Base-by-base conservation (phyloP, 64 coral and sea anemone species). In the Trachythela sp. region DNA sequence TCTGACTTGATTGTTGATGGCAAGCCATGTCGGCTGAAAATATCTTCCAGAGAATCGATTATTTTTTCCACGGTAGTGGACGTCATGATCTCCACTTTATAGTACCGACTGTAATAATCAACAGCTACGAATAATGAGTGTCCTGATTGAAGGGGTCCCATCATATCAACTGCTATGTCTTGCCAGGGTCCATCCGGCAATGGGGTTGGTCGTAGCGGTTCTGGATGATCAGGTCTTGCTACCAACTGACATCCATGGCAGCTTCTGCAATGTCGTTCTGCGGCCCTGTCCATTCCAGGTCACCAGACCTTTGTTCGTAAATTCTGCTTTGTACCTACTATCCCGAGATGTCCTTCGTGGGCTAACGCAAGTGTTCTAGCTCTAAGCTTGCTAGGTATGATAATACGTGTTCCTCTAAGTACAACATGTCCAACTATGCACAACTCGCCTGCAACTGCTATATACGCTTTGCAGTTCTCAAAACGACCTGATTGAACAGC, bases 161-260 rank as follows among this genome's bases (percentile, higher is more conserved):
- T 58, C 4, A 58, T 2, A 58, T 58, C 54, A 58, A 15, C 2
- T 22, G 54, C 18, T 2, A 58, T 58, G 14, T 86, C 85, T 34
- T 33, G 39, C 84, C 84, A 86, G 48, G 84, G 84, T 33, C 45
- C 85, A 32, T 58, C 48, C 6, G 85, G 85, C 31, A 86, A 58
- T 2, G 3, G 11, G 0, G 48, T 86, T 13, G 49, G n/a, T 86
- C 38, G 42, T 24, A 86, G 29, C 9, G 85, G 48, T 86, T 86
- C 48, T 56, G 85, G 85, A 36, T 24, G 48, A 27, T 56, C 48
- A 33, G 49, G 85, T 27, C 30, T 27, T 2, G 48, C 13, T 13
- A 86, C 90, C 27, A 91, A 33, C 40, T 91, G 90, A 26, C 90
- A 91, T 27, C 85, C 90, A 51, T 91, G 85, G 26, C 90, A 86